Percentiles rank a stretch among this genome's conserved stretches.
These are phyloP conservation scores for Ceramica pisi DNA, from an alignment of 2,888 invertebrate genomes.

Conservation along the genomic window DNA sequence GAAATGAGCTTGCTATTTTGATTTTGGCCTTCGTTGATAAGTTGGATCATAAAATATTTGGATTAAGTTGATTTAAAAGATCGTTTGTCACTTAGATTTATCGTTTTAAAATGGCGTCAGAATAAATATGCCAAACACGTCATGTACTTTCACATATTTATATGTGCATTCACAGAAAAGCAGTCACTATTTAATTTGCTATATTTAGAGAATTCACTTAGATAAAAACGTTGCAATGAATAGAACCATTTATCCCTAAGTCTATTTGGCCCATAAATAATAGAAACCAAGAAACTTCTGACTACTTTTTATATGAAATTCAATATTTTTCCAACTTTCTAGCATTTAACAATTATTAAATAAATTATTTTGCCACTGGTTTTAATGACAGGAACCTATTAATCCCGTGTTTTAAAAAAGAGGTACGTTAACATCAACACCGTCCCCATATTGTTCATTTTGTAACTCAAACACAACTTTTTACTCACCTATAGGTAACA, in stretches of 20 bases:
- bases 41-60: neutral
- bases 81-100: too few relatives aligned
- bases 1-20: slow-evolving; percentile 13
- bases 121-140: neutral
- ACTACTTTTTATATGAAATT: too few relatives aligned
- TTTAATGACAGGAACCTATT: too few relatives aligned
- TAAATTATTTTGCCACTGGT: neutral
- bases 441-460: neutral
- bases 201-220: too few relatives aligned
- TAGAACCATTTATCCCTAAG: too few relatives aligned
- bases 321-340: too few relatives aligned
- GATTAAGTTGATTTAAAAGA: neutral
- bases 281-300: too few relatives aligned
- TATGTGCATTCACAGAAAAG: too few relatives aligned
- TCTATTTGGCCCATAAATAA: too few relatives aligned
- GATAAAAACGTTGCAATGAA: too few relatives aligned
- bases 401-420: neutral
- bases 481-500: neutral
- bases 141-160: too few relatives aligned
- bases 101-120: neutral
- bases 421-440: neutral
- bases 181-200: too few relatives aligned
- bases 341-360: neutral
- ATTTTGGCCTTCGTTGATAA: slow-evolving; percentile 12
- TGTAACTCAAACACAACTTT: slow-evolving; percentile 22